Base-by-base conservation (phyloP, 2,113 vertebrate genomes). In the Pollimyrus isidori region DNA sequence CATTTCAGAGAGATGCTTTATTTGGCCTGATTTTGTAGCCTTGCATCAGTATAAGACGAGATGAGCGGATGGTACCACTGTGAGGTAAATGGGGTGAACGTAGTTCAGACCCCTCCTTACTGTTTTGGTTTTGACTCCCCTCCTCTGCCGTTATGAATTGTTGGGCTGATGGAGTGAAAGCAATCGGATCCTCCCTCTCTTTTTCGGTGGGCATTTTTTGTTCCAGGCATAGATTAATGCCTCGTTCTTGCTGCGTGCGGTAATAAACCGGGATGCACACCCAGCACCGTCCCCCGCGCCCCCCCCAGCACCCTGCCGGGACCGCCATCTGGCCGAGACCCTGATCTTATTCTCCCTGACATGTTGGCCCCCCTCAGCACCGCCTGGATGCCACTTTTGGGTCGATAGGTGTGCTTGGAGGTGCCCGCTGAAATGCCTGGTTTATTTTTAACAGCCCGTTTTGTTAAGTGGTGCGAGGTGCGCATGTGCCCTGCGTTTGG, bases 311-410 rank as follows among this genome's bases (percentile, higher is more conserved):
- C 95, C 95, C 95, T 95, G 95, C 95, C 94, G 95, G 92, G 95
- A 92, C 91, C 92, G 92, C 97, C 97, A 97, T 97, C 97, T 97
- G 97, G 94, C 92, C 93, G 93, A 92, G 94, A 92, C 93, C 94
- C 93, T 92, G 89, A 96, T 95, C 94, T 93, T 94, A 94, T 93
- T 92, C 92, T 92, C 92, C 92, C 90, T 93, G 93, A 94, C 93
- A 93, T 92, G 90, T 92, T 91, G 89, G 90, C 90, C 87, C 92
- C 93, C 93, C 92, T 93, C 92, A 91, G 93, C 94, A 94, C 48
- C 15, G 92, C 92, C 92, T 93, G 93, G 91, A 92, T 88, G 89
- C 90, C 90, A 56, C 89, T 88, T 91, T 88, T 89, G 48, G 87
- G 84, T 89, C 85, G 58, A 86, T 52, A 56, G 13, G 88, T 30